These are phyloP conservation scores for Aldabrachelys gigantea DNA, from an alignment of 2,113 vertebrate genomes.

Conservation along the genomic window DNA sequence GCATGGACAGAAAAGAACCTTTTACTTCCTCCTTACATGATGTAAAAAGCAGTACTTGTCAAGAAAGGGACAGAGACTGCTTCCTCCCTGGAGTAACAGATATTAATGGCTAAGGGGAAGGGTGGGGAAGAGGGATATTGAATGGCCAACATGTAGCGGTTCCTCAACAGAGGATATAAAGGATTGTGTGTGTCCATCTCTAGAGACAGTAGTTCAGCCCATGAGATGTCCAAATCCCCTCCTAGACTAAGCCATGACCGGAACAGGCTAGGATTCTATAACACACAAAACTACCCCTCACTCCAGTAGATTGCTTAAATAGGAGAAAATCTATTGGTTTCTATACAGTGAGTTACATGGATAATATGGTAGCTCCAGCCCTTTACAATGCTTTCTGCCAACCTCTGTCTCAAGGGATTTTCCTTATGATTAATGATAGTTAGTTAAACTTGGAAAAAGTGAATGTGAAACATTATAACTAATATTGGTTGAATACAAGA, in stretches of 20 bases:
- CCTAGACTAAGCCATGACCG: background rate
- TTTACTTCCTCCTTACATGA: accelerated
- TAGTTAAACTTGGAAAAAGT: conserved; percentile 59
- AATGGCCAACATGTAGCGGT: background rate
- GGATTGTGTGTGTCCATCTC: background rate
- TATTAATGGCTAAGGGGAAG: background rate
- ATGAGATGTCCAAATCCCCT: conserved; percentile 8
- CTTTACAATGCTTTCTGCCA: conserved; percentile 46
- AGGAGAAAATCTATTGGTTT: conserved; percentile 52
- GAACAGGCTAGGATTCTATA: conserved; percentile 6
- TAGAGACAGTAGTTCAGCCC: background rate
- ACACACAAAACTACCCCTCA: conserved; percentile 54
- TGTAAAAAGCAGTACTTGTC: background rate
- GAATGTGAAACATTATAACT: conserved; percentile 23
- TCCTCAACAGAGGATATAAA: background rate
- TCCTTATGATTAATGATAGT: conserved; percentile 66
- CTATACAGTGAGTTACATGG: conserved; percentile 31
- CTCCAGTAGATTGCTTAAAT: conserved; percentile 40
- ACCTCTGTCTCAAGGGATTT: conserved; percentile 21
- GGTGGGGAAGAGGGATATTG: background rate
- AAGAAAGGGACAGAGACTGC: background rate
- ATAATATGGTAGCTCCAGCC: conserved; percentile 36
- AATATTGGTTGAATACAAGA: conserved; percentile 10
- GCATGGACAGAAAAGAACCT: background rate
- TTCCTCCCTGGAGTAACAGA: background rate